Evolutionary conservation across 2,888 invertebrate species (phyloP), one percentile per base, ranked within the genome.

Genomic region (Phyto melanocephala): DNA sequence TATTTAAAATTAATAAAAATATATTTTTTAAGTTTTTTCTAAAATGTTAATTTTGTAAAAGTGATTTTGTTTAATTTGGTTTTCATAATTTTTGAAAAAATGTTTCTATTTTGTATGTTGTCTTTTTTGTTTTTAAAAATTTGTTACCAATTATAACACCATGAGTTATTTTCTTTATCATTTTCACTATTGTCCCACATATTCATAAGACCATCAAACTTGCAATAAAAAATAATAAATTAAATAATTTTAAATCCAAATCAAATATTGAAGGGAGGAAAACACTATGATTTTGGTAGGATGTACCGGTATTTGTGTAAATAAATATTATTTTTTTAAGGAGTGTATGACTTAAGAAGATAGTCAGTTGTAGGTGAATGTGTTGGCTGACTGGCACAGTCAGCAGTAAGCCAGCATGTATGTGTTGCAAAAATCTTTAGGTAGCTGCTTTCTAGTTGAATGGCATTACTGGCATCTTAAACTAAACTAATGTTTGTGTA

Each of bases 371-470:
- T 52, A n/a, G n/a, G n/a, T 13, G 24, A 24, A 33, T 3, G 13
- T 37, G 20, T 60, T 37, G 4, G 33, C 6, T 62, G 75, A 42
- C 50, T 71, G 37, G 79, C 75, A 76, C 79, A 71, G n/a, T n/a
- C n/a, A n/a, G 78, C 82, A 71, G 60, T 35, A 11, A 65, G 70
- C 54, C 58, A 63, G 76, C 74, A 71, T 70, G 78, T 63, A 65
- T 58, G 68, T 33, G 28, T 28, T 63, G 70, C 50, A 24, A 78
- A 52, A 76, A 76, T 60, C 75, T 76, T 77, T 82, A 76, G 79
- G 82, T 82, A 82, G 82, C 82, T 45, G 60, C 65, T 79, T 79
- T 79, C 71, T 75, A 58, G 78, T 75, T 52, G 42, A 65, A 70
- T 60, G n/a, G 56, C 37, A 60, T 79, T 82, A 70, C 71, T 52